Percentiles rank a stretch among this genome's conserved stretches.
Conservation (phyloP, 2,797 vertebrate genomes). For the Acrocephalus scirpaceus region DNA sequence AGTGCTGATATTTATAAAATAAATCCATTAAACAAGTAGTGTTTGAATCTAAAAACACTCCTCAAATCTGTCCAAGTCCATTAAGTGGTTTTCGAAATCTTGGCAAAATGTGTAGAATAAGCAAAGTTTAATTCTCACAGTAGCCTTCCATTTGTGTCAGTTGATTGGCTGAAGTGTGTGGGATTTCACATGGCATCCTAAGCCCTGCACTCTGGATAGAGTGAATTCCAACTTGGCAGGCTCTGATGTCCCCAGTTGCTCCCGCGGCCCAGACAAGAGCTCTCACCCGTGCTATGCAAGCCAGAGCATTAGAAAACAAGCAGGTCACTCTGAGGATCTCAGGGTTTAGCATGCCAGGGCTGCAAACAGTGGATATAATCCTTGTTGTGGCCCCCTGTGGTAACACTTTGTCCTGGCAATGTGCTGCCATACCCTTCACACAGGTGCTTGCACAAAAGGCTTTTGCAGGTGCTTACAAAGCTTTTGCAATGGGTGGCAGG, state of each 20-base stretch:
- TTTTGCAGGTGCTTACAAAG: neutral
- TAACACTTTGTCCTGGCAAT: neutral
- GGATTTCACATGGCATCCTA: neutral
- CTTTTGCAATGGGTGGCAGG: neutral
- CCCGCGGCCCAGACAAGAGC: neutral
- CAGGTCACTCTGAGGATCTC: rapidly evolving
- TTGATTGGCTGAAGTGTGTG: neutral
- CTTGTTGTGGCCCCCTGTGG: neutral
- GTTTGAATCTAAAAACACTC: conserved; percentile 29
- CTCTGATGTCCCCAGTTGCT: neutral
- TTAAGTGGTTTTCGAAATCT: conserved; percentile 52
- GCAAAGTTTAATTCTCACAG: neutral
- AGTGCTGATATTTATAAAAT: conserved; percentile 27
- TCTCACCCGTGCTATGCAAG: neutral
- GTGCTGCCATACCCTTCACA: neutral
- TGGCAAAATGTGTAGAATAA: conserved; percentile 35
- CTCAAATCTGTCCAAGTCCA: conserved; percentile 3
- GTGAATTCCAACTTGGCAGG: neutral
- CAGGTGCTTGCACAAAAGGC: neutral
- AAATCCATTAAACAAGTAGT: conserved; percentile 46
- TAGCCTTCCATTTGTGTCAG: conserved; percentile 5
- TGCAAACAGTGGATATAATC: neutral
- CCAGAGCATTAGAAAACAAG: neutral
- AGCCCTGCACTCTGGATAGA: neutral
- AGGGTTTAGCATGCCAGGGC: neutral